A percentile compares a stretch with the other conserved stretches of the same genome.
These are phyloP conservation scores for Etheostoma nigrum DNA, from an alignment of 2,797 vertebrate genomes.

Conservation along the genomic window DNA sequence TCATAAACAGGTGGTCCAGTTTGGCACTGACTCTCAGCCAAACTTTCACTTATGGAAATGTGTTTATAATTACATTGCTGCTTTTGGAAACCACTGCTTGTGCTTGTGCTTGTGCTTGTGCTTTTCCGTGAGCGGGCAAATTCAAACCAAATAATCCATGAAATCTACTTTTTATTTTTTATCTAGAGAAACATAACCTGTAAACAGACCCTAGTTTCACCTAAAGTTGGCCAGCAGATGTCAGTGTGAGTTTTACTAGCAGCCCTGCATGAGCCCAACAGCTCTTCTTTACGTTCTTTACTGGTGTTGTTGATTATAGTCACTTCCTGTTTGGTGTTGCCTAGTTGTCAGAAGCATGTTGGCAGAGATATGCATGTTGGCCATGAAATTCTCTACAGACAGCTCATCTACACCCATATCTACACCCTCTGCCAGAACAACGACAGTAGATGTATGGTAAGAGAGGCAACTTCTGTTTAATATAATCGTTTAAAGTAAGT, in stretches of 20 bases:
- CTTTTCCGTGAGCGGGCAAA: background rate
- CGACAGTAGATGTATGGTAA: constrained; percentile 62
- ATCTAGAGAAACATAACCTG: background rate
- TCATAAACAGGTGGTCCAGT: constrained; percentile 65
- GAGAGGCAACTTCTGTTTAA: constrained; percentile 1
- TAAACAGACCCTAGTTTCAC: background rate
- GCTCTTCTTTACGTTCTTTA: constrained; percentile 61
- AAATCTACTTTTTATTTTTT: background rate
- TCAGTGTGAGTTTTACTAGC: constrained; percentile 47
- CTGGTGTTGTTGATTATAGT: constrained; percentile 25
- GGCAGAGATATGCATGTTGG: constrained; percentile 58
- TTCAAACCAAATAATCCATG: background rate
- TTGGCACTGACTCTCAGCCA: constrained; percentile 22
- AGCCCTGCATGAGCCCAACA: background rate
- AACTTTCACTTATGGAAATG: background rate
- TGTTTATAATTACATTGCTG: background rate
- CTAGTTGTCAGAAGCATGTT: constrained; percentile 74
- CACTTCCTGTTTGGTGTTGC: constrained; percentile 80
- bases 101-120: background rate
- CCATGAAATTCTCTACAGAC: constrained; percentile 18
- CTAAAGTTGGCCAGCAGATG: constrained; percentile 60
- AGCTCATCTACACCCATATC: constrained; percentile 2
- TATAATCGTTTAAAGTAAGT: background rate
- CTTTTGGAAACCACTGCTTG: background rate
- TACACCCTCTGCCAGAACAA: constrained; percentile 15